Evolutionary conservation across 2,888 invertebrate genomes (phyloP), one percentile per base, ranked within the genome.

Genomic region (Agriopis aurantiaria): DNA sequence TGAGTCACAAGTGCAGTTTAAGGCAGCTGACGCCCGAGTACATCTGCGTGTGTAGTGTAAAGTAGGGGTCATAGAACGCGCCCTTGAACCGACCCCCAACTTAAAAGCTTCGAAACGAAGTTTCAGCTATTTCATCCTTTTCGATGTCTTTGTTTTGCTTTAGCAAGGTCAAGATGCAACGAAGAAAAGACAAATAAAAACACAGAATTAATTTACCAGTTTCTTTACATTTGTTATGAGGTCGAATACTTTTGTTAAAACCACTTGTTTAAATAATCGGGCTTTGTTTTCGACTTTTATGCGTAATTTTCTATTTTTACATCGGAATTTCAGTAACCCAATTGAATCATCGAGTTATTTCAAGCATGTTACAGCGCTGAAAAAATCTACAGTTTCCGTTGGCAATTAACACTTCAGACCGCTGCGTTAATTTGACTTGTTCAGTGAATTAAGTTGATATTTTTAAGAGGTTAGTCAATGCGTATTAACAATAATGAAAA

Each of bases 21-120:
- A 41, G 7, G 48, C 49, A 59, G 23, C 57, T 68, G 67, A 72
- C 69, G 67, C 73, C 65, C 69, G 41, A 51, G 10, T 61, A 55
- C 68, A 64, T 73, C 52, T 51, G 60, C 64, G 33, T 65, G 74
- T 68, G 58, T 61, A 71, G 45, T 67, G 63, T 71, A 73, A 65
- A 71, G 67, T n/a, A 55, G 56, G 64, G 75, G 78, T 71, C 75
- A 64, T 48, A 77, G 72, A 57, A 69, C 60, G 40, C 68, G 76
- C 59, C 81, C 82, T 78, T 82, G 78, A 8, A 73, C 66, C 53
- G 76, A 73, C 73, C 79, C 74, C 65, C 23, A 64, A 46, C 49
- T 57, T 53, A 41, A 3, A 58, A 66, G 64, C 46, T 68, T 58
- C 14, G 9, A 62, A 51, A 48, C 55, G 45, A 62, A 63, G 55